These are phyloP conservation scores for Drosophila quadrilineata DNA, from an alignment of 1,140 invertebrate species.

Conservation along the genomic window DNA sequence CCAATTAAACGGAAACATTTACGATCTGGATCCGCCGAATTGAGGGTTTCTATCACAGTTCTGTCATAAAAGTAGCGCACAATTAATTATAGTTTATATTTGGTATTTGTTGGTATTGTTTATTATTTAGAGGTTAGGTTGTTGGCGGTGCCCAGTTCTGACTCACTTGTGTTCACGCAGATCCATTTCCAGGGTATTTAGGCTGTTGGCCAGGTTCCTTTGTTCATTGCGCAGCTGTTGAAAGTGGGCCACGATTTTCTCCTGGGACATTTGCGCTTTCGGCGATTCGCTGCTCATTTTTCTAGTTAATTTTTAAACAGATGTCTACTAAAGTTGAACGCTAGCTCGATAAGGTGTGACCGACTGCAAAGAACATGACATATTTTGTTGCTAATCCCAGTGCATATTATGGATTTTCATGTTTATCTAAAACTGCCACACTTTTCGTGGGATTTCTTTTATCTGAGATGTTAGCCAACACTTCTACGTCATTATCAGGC, in stretches of 20 bases:
- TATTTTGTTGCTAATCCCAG: neutral
- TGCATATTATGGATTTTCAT: neutral
- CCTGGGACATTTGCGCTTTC: conserved; percentile 78
- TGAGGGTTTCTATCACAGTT: conserved; percentile 96
- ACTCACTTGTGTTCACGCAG: conserved; percentile 97
- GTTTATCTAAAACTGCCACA: neutral
- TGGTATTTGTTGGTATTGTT: too few relatives aligned
- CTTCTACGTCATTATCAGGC: too few relatives aligned
- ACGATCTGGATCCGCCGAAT: conserved; percentile 91
- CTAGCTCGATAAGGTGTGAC: conserved; percentile 30
- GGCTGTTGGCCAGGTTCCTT: conserved; percentile 90
- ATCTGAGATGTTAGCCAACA: too few relatives aligned
- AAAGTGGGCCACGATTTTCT: conserved; percentile 93
- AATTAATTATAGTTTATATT: too few relatives aligned
- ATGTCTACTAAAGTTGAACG: conserved; percentile 38
- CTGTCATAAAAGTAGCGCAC: conserved; percentile 82
- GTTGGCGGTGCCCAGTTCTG: conserved; percentile 27
- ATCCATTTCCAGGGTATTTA: conserved; percentile 95
- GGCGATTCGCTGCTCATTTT: conserved; percentile 62
- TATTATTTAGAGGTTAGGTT: conserved; percentile 27
- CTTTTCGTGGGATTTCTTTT: neutral
- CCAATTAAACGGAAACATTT: conserved; percentile 97
- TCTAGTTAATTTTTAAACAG: conserved; percentile 42
- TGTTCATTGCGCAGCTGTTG: conserved; percentile 94
- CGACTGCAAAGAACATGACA: neutral